phyloP scores from a whole-genome alignment of 2,797 vertebrate genomes.

The Knipowitschia caucasica region DNA sequence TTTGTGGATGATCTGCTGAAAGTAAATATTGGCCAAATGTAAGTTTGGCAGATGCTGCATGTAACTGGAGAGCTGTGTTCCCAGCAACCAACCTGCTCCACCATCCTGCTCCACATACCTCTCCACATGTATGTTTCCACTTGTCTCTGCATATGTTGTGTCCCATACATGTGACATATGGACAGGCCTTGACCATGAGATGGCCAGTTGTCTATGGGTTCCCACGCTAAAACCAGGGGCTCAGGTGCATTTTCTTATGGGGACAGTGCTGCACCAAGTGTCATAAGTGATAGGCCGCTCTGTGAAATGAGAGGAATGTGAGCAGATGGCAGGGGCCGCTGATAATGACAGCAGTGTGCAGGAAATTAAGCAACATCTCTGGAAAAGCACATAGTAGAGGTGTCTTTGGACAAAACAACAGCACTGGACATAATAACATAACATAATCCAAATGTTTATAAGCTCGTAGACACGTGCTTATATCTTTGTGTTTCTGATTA shows the following conservation, averaged over 20 bases:
- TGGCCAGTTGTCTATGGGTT: constrained; percentile 49
- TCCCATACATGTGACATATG: constrained; percentile 39
- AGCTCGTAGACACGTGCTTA: constrained; percentile 24
- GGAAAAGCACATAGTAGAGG: not conserved
- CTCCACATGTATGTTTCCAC: constrained; percentile 28
- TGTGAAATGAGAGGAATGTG: constrained; percentile 1
- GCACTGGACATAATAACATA: no score
- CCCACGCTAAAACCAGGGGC: constrained; percentile 35
- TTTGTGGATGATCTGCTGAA: no score
- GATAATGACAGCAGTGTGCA: not conserved
- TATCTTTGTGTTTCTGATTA: constrained; percentile 30
- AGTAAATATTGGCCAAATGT: no score
- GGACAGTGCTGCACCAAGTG: not conserved
- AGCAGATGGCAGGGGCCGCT: not conserved
- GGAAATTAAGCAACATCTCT: constrained; percentile 1
- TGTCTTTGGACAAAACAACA: constrained; percentile 23
- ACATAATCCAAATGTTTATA: constrained; percentile 13
- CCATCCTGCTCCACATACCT: constrained; percentile 25
- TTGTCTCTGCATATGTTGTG: constrained; percentile 37
- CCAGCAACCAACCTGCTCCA: constrained; percentile 38
- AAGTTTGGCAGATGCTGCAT: constrained; percentile 54
- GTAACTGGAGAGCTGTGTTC: constrained; percentile 53
- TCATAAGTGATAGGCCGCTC: not conserved
- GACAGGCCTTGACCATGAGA: constrained; percentile 44
- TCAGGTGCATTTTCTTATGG: constrained; percentile 10